A percentile compares a stretch with the other conserved stretches of the same genome.
These are phyloP conservation scores for Leptopterna dolabrata DNA, from an alignment of 2,888 invertebrate genomes.

Conservation along the genomic window DNA sequence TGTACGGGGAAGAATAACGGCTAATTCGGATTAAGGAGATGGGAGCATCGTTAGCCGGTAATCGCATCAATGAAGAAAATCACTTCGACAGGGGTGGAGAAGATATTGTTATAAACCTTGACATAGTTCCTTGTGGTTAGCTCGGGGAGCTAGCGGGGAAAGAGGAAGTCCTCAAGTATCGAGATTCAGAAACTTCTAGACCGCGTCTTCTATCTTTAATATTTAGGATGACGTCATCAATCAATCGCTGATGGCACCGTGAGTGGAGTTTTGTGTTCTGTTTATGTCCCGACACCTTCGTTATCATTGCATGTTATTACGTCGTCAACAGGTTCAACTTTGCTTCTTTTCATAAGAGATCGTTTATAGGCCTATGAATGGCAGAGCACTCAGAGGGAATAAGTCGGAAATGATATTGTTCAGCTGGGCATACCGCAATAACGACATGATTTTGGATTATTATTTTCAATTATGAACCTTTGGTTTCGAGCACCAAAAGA, in stretches of 20 bases:
- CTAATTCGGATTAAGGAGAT: slow-evolving; percentile 7
- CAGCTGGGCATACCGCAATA: too few relatives aligned
- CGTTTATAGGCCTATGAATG: too few relatives aligned
- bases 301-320: background rate
- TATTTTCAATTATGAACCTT: too few relatives aligned
- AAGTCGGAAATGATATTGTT: too few relatives aligned
- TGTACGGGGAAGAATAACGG: background rate
- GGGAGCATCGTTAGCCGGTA: slow-evolving; percentile 3
- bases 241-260: background rate
- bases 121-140: background rate
- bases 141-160: background rate
- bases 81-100: background rate
- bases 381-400: too few relatives aligned
- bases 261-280: background rate
- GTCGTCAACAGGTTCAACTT: too few relatives aligned
- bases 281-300: background rate
- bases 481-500: too few relatives aligned
- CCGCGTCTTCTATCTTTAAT: background rate
- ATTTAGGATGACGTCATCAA: background rate
- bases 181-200: background rate
- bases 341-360: too few relatives aligned
- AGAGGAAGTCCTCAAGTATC: background rate
- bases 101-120: slow-evolving; percentile 6
- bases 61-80: slow-evolving; percentile 8
- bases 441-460: too few relatives aligned